Conservation (phyloP, 2,888 invertebrate species). For the Melipona beecheii region DNA sequence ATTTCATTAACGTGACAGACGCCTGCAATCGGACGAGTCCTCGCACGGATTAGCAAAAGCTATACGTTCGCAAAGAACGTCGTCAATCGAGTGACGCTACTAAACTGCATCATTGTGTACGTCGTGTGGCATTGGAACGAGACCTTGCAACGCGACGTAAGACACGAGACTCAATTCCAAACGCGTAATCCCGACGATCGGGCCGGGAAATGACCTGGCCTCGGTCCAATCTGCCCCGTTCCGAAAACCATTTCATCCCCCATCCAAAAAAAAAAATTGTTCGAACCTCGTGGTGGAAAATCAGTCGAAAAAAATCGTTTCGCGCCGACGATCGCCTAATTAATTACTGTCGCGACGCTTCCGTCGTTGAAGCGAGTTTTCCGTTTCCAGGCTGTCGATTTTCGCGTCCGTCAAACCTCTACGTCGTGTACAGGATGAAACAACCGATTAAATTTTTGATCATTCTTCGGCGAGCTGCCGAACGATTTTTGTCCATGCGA, state of each 20-base stretch:
- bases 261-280: neutral
- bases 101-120: neutral
- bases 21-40: too few relatives aligned
- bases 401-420: constrained; percentile 17
- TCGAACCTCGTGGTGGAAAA: neutral
- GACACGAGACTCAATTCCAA: constrained; percentile 8
- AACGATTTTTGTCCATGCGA: neutral
- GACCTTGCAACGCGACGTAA: neutral
- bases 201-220: constrained; percentile 7
- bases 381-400: constrained; percentile 39
- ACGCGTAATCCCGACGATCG: constrained; percentile 6
- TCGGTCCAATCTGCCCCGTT: neutral
- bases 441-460: too few relatives aligned
- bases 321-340: constrained; percentile 31
- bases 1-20: neutral
- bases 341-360: constrained; percentile 23
- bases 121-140: neutral
- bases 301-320: constrained; percentile 21
- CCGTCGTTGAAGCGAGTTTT: constrained; percentile 19
- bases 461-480: neutral
- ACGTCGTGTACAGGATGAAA: neutral
- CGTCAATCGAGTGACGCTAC: constrained; percentile 11
- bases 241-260: neutral
- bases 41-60: too few relatives aligned
- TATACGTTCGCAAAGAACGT: neutral